Evolutionary conservation across 2,113 vertebrate species (phyloP), one percentile per base, ranked within the genome.

Genomic region (Furnarius figulus): DNA sequence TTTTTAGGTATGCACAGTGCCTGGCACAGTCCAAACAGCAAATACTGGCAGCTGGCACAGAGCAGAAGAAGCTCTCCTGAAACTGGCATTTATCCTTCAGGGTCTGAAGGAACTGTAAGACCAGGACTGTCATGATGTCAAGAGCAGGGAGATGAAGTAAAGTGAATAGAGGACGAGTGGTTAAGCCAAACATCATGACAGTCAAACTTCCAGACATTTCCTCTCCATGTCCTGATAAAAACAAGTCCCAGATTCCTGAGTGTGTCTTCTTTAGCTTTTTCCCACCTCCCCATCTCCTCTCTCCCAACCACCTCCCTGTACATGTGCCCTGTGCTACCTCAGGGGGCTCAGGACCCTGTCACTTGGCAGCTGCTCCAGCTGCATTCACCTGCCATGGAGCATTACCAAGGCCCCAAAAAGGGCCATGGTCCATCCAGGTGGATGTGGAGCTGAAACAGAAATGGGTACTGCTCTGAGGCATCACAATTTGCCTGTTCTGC

Each of bases 351-450:
- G 82, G 19, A 75, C 20, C 17, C 33, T 12, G 1, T 33, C 47
- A 59, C 33, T 23, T 63, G 17, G 39, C 35, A 7, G 1, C 35
- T 90, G 33, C 39, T 78, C 62, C 53, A 10, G 1, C 28, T 31
- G 50, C 74, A 46, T 44, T 84, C 20, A 30, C 27, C 74, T 62
- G 49, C 33, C 25, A 6, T 3, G 2, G 28, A 53, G 19, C 28
- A 18, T 73, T 42, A 55, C 16, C 18, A 76, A 50, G 76, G 27
- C 53, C 40, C 24, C 80, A 14, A 33, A 50, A 79, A 84, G 35
- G 24, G 24, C 18, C 0, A 0, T 19, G 6, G 30, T 67, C 61
- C 56, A 49, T 67, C 33, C 47, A 55, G 25, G 7, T 10, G 67
- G 39, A 17, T 23, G 5, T 2, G 16, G 68, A 84, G 12, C 59